Percentiles rank a stretch among this genome's conserved stretches.
phyloP scores from a whole-genome alignment of 2,113 vertebrate species.

The Passer montanus region DNA sequence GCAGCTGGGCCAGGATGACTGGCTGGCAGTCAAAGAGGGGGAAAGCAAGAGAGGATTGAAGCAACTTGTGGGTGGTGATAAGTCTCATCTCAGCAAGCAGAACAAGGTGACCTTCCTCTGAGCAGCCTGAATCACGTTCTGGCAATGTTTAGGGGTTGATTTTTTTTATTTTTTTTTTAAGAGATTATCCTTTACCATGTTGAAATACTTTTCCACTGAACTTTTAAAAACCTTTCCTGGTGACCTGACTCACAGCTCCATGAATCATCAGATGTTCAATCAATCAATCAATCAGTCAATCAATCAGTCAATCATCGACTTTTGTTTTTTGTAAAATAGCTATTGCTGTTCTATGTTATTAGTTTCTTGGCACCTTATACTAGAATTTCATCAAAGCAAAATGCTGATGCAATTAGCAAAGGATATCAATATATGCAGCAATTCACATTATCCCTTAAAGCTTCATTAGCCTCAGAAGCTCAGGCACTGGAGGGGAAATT shows the following conservation, averaged over 20 bases:
- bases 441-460: constrained; percentile 55
- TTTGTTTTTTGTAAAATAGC: not conserved
- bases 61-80: not conserved
- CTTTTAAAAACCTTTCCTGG: not conserved
- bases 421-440: constrained; percentile 51
- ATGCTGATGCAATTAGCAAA: constrained; percentile 65
- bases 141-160: not conserved
- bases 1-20: not conserved
- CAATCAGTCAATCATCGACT: not conserved
- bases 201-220: not conserved
- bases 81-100: not conserved
- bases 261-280: not conserved
- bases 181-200: not conserved
- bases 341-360: constrained; percentile 20
- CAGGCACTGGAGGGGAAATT: not conserved
- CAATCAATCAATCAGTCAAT: not conserved
- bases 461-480: constrained; percentile 58
- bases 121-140: not conserved
- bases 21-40: not conserved
- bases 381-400: constrained; percentile 43
- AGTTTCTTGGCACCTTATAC: constrained; percentile 29
- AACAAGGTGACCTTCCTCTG: constrained; percentile 30
- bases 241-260: not conserved
- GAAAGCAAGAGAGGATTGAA: not conserved
- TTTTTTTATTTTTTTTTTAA: not conserved